These are phyloP conservation scores for Metellina segmentata DNA, from an alignment of 2,888 invertebrate species.

Conservation along the genomic window DNA sequence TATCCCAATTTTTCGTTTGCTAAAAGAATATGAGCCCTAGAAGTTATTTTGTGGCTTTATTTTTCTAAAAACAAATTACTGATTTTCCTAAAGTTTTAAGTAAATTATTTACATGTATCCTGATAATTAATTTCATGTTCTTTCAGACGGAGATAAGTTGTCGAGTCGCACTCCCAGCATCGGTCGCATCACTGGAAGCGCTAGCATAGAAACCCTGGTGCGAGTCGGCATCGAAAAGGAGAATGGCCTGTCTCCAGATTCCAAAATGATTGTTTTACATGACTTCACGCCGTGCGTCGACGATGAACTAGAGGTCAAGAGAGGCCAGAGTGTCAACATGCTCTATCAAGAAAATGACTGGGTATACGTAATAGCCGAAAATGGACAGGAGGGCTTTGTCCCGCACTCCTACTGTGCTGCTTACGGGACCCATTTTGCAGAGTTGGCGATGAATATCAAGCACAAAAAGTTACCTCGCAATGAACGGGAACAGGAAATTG, in stretches of 20 bases:
- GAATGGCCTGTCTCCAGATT: conserved; percentile 94
- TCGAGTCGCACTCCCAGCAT: conserved; percentile 89
- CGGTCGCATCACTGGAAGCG: conserved; percentile 96
- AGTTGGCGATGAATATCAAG: conserved; percentile 85
- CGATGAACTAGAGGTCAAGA: conserved; percentile 93
- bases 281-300: conserved; percentile 97
- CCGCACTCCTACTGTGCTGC: conserved; percentile 96
- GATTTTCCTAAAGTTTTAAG: not conserved
- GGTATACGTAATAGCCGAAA: conserved; percentile 95
- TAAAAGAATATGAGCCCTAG: too few species aligned
- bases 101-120: too few species aligned
- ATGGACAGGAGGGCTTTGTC: conserved; percentile 95
- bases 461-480: conserved; percentile 92
- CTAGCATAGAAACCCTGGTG: conserved; percentile 94
- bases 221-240: conserved; percentile 95
- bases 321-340: conserved; percentile 95
- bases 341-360: conserved; percentile 97
- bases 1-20: not conserved
- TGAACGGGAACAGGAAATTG: conserved; percentile 74
- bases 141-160: conserved; percentile 87
- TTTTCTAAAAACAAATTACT: not conserved
- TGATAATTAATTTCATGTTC: not conserved
- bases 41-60: not conserved
- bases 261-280: conserved; percentile 96
- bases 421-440: conserved; percentile 88